phyloP scores from a whole-genome alignment of 2,888 invertebrate genomes.

The Dendrolimus pini region DNA sequence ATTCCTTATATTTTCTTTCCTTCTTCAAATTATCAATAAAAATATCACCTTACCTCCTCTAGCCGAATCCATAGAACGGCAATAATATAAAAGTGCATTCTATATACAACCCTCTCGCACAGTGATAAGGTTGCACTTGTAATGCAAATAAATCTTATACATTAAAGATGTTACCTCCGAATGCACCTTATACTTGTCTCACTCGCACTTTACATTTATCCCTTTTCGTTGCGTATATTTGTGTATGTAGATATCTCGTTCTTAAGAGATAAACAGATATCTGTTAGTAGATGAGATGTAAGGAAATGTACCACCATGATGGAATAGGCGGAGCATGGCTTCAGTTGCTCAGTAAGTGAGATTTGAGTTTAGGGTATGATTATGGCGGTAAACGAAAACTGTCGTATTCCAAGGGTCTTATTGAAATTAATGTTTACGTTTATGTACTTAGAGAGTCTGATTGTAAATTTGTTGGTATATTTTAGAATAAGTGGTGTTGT shows the following conservation, averaged over 20 bases:
- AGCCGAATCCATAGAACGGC: constrained; percentile 32
- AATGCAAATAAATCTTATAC: constrained; percentile 42
- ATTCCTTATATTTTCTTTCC: constrained; percentile 39
- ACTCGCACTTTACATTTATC: constrained; percentile 52
- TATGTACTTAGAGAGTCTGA: background rate
- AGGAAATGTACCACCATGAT: constrained; percentile 64
- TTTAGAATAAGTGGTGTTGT: background rate
- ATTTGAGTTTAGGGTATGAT: constrained; percentile 27
- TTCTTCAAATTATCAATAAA: constrained; percentile 31
- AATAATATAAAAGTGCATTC: constrained; percentile 23
- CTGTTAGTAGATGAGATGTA: constrained; percentile 50
- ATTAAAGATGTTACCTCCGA: constrained; percentile 49
- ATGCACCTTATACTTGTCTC: constrained; percentile 64
- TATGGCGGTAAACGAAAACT: constrained; percentile 30
- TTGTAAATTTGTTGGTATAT: background rate
- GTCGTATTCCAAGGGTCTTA: constrained; percentile 20
- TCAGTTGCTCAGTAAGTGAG: constrained; percentile 28
- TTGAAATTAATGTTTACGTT: constrained; percentile 19
- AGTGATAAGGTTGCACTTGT: constrained; percentile 65
- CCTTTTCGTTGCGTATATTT: constrained; percentile 58
- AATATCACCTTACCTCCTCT: constrained; percentile 42
- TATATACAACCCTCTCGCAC: constrained; percentile 49
- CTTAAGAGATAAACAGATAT: constrained; percentile 66
- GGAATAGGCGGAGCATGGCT: constrained; percentile 65
- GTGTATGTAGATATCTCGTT: constrained; percentile 72